A percentile compares a stretch with the other conserved stretches of the same genome.
These are phyloP conservation scores for Limnephilus rhombicus DNA, from an alignment of 2,888 invertebrate genomes.

Conservation along the genomic window DNA sequence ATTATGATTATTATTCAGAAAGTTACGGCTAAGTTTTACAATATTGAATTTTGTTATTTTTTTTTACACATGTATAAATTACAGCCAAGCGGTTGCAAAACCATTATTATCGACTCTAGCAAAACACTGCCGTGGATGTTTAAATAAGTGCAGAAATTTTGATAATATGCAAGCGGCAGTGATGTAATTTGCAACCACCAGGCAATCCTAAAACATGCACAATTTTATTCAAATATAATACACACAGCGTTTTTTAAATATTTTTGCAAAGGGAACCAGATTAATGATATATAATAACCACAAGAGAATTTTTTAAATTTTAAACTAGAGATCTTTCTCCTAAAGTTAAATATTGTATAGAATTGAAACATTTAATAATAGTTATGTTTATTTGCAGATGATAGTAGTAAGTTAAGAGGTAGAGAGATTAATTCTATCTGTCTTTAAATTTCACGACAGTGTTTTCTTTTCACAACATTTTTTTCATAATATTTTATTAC, in stretches of 20 bases:
- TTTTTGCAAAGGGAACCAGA: too few relatives aligned
- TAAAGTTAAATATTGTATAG: not conserved
- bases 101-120: not conserved
- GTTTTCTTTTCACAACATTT: not conserved
- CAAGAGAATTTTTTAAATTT: not conserved
- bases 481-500: not conserved
- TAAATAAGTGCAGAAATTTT: not conserved
- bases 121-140: not conserved
- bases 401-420: not conserved
- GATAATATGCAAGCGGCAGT: not conserved
- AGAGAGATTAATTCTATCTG: not conserved
- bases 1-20: conserved; percentile 15
- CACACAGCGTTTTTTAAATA: not conserved
- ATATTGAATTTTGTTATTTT: not conserved
- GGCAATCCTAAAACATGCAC: conserved; percentile 5
- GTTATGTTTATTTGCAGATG: not conserved
- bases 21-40: conserved; percentile 21
- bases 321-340: not conserved
- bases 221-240: not conserved
- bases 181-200: not conserved
- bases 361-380: not conserved
- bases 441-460: not conserved
- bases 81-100: conserved; percentile 25
- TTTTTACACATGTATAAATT: not conserved
- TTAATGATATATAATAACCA: not conserved